Conservation (phyloP, 2,797 vertebrate genomes). For the Fundulus diaphanus region DNA sequence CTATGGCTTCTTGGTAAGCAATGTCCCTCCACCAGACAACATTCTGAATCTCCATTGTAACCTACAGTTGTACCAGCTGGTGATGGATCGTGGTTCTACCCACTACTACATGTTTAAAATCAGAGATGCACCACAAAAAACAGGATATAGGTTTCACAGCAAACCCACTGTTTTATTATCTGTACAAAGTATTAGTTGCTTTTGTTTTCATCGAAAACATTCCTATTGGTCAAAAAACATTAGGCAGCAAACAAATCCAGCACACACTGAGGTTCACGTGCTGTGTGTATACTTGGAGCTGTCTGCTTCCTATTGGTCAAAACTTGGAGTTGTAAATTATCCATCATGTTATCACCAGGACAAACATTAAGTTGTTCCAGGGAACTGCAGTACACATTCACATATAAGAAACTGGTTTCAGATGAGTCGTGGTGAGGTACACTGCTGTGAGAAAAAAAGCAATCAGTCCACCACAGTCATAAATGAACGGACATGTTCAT, state of each 20-base stretch:
- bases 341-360: neutral
- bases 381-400: neutral
- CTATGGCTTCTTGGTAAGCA: neutral
- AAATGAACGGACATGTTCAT: neutral
- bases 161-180: no score
- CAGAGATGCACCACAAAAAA: no score
- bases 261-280: neutral
- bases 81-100: no score
- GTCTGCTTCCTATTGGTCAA: no score
- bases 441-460: neutral
- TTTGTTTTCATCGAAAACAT: neutral
- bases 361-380: neutral
- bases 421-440: neutral
- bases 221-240: neutral
- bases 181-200: no score
- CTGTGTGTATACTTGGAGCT: neutral
- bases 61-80: no score
- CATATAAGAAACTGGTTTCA: neutral
- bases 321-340: neutral
- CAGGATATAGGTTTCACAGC: no score
- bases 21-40: neutral
- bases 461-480: neutral
- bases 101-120: no score
- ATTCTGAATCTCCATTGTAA: no score
- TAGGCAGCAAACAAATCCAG: neutral